A percentile compares a stretch with the other conserved stretches of the same genome.
These are phyloP conservation scores for Drosophila setosimentum DNA, from an alignment of 2,888 invertebrate genomes.

Conservation along the genomic window DNA sequence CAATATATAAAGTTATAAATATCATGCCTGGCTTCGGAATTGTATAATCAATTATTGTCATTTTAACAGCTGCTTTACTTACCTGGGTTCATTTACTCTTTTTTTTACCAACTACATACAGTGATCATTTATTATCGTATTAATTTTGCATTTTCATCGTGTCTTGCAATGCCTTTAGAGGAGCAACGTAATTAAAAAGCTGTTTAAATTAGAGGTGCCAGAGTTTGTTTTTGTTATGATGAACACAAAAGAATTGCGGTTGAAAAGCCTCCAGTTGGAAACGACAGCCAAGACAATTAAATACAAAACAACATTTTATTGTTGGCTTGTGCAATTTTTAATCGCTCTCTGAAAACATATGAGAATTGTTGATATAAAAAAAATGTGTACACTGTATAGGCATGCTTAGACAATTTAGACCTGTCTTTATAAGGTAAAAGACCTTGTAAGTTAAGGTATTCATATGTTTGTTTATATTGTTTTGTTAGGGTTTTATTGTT, in stretches of 20 bases:
- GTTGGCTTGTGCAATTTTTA: slow-evolving; percentile 65
- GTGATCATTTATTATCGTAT: slow-evolving; percentile 52
- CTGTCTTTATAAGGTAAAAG: slow-evolving; percentile 16
- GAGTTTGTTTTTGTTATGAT: slow-evolving; percentile 23
- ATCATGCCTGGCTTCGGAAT: slow-evolving; percentile 13
- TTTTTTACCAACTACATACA: slow-evolving; percentile 30
- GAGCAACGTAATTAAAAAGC: slow-evolving; percentile 65
- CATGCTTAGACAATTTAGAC: slow-evolving; percentile 14
- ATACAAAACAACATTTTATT: slow-evolving; percentile 52
- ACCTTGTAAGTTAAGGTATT: slow-evolving; percentile 32
- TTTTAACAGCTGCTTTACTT: slow-evolving; percentile 56
- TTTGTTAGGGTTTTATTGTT: background rate
- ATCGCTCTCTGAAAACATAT: slow-evolving; percentile 48
- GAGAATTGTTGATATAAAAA: slow-evolving; percentile 39
- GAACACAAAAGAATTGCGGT: slow-evolving; percentile 69
- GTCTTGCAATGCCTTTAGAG: slow-evolving; percentile 52
- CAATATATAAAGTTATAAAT: slow-evolving; percentile 1
- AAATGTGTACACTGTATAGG: background rate
- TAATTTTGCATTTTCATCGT: slow-evolving; percentile 36
- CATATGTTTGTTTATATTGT: slow-evolving; percentile 11
- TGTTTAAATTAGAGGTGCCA: slow-evolving; percentile 48
- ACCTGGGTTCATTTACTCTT: slow-evolving; percentile 60
- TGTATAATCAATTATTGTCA: slow-evolving; percentile 47
- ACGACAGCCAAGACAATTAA: slow-evolving; percentile 42
- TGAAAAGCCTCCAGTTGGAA: slow-evolving; percentile 34